Evolutionary conservation across 2,113 vertebrate species (phyloP), one percentile per base, ranked within the genome.

Genomic region (Mastomys coucha): DNA sequence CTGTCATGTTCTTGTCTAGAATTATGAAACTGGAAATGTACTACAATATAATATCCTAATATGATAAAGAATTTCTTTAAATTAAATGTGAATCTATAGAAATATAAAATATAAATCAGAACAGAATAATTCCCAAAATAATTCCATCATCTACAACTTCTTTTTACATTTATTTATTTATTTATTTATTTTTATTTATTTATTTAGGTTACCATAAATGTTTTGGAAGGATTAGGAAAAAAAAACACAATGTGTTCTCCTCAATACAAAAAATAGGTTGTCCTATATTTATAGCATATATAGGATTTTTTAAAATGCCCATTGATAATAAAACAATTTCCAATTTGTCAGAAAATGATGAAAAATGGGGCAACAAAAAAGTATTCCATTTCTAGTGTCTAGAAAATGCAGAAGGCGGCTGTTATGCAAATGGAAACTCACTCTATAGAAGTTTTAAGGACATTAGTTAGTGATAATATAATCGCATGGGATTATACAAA

Each of bases 361-460:
- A 42, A 92, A 14, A 31, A 60, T 60, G 6, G 0, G 10, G 33
- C 1, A 26, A 19, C n/a, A 69, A 67, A 51, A 82, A 19, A 69
- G 16, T 17, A 42, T 4, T 4, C 11, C 2, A 51, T 60, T 93
- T 87, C n/a, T 65, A 39, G 72, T 39, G 11, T 82, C 36, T 93
- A 78, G 45, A 73, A 77, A 82, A 96, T 69, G 49, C 80, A 81
- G 7, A 56, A 10, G 11, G 91, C 95, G 94, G 28, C 51, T 53
- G 12, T 53, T 16, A 67, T 49, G 76, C 89, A 20, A 95, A 42
- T 17, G 7, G 51, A 89, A 58, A 77, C 65, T 76, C 1, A 17
- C 9, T 65, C 33, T 13, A 28, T 58, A 49, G 42, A 90, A 51
- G 49, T 12, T 22, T 69, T 69, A n/a, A 36, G 42, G 11, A 49